A percentile compares a stretch with the other conserved stretches of the same genome.
Conservation (phyloP, 2,888 invertebrate genomes). For the Galeopsomyia nigrocyanea region DNA sequence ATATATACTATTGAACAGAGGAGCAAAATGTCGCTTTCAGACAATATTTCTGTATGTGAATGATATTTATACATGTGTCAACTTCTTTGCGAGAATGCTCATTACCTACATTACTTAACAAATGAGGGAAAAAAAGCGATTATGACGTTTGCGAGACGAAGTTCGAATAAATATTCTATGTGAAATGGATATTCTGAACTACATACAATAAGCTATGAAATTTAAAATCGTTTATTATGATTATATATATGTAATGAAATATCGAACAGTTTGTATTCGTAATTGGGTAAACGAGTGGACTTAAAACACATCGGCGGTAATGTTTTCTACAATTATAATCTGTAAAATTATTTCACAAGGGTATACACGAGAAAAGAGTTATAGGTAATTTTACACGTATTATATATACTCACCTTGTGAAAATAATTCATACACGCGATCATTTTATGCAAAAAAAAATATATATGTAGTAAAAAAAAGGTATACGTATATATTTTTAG, state of each 20-base stretch:
- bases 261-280: slow-evolving; percentile 9
- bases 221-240: not conserved
- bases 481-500: slow-evolving; percentile 36
- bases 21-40: slow-evolving; percentile 19
- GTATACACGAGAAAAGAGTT: slow-evolving; percentile 11
- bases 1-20: too few relatives aligned
- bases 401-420: slow-evolving; percentile 1
- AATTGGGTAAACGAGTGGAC: slow-evolving; percentile 26
- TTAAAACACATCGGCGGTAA: slow-evolving; percentile 15
- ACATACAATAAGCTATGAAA: not conserved
- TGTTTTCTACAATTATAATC: slow-evolving; percentile 35
- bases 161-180: slow-evolving; percentile 1
- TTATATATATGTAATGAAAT: not conserved
- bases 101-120: not conserved
- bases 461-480: slow-evolving; percentile 5
- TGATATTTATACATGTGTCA: slow-evolving; percentile 16
- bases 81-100: slow-evolving; percentile 12
- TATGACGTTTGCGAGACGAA: not conserved
- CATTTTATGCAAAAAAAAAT: slow-evolving; percentile 15
- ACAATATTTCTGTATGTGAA: slow-evolving; percentile 28
- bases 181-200: not conserved
- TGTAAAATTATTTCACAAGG: slow-evolving; percentile 28
- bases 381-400: slow-evolving; percentile 32
- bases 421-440: slow-evolving; percentile 10
- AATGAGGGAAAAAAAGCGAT: slow-evolving; percentile 1